Conservation (phyloP, 2,888 invertebrate species). For the Yponomeuta malinellus region DNA sequence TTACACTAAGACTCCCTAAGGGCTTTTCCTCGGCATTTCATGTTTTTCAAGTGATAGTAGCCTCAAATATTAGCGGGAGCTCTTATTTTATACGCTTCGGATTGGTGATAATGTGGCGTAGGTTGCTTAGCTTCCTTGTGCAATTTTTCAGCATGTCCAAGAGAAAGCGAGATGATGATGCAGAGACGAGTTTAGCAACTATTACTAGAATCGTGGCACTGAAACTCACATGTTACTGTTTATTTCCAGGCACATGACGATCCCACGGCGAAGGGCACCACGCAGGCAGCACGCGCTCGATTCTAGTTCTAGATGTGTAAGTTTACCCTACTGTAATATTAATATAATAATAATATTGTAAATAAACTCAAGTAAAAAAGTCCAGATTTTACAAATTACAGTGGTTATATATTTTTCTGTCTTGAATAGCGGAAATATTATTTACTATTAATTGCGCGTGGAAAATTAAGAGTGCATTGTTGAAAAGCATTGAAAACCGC, state of each 20-base stretch:
- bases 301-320: slow-evolving; percentile 30
- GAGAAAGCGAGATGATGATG: no score
- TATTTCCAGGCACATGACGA: slow-evolving; percentile 55
- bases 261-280: slow-evolving; percentile 44
- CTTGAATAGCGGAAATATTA: not conserved
- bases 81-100: no score
- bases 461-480: not conserved
- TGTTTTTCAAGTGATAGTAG: no score
- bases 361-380: no score
- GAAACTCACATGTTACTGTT: not conserved
- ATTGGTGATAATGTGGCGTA: no score
- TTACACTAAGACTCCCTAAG: no score
- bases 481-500: not conserved
- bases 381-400: not conserved
- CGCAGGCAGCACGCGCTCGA: slow-evolving; percentile 42
- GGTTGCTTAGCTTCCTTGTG: no score
- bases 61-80: no score
- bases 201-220: no score
- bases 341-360: not conserved
- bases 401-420: not conserved
- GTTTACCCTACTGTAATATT: not conserved
- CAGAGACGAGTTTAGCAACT: no score
- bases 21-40: no score
- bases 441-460: not conserved
- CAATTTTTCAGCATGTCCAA: no score